phyloP scores from a whole-genome alignment of 92 coral and sea anemone species.

The Epizoanthus rinbou region DNA sequence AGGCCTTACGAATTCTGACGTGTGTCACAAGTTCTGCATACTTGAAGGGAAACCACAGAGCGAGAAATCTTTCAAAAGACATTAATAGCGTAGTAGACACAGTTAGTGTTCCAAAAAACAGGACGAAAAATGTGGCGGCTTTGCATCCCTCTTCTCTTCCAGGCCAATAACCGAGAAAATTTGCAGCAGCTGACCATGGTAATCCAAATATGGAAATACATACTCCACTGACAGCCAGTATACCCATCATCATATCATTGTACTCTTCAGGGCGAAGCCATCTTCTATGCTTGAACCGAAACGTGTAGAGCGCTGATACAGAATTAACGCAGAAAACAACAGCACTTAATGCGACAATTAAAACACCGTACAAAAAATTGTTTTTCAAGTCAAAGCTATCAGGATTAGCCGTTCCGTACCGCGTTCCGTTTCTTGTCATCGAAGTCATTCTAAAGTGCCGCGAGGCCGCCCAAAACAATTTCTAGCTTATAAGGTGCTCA shows the following conservation, averaged over 20 bases:
- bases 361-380: constrained; percentile 24
- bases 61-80: constrained; percentile 49
- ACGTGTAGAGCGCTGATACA: constrained; percentile 34
- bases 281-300: constrained; percentile 27
- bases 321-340: constrained; percentile 20
- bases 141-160: constrained; percentile 40
- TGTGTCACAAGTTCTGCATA: constrained; percentile 32
- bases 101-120: constrained; percentile 46
- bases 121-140: constrained; percentile 30
- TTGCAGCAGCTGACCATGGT: constrained; percentile 51
- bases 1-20: constrained; percentile 10
- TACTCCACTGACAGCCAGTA: constrained; percentile 46
- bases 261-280: constrained; percentile 19
- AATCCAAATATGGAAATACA: constrained; percentile 38
- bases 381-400: constrained; percentile 4
- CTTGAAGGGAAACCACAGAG: constrained; percentile 43
- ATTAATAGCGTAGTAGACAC: constrained; percentile 41
- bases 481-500: too few relatives aligned
- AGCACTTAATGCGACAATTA: not conserved
- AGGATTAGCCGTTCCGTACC: not conserved
- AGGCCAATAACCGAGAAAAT: constrained; percentile 47
- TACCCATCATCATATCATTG: constrained; percentile 50
- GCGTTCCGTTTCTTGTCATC: not conserved
- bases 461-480: not conserved
- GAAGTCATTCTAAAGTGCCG: too few relatives aligned